These are phyloP conservation scores for Erpobdella octoculata DNA, from an alignment of 2,888 invertebrate genomes.

Conservation along the genomic window DNA sequence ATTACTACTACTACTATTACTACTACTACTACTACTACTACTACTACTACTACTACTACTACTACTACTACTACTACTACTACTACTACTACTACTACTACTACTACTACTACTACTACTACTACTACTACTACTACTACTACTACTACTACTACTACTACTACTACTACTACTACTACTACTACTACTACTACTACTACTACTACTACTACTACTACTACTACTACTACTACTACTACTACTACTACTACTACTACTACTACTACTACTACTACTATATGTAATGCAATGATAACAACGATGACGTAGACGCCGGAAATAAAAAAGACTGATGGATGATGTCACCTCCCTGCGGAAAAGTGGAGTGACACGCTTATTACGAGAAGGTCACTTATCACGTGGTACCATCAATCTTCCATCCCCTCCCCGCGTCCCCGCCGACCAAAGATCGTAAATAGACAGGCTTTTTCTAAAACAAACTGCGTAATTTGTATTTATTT, in stretches of 20 bases:
- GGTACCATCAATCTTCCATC: background rate
- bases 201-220: background rate
- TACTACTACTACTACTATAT: background rate
- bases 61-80: background rate
- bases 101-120: background rate
- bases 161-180: background rate
- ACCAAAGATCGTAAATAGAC: conserved; percentile 10
- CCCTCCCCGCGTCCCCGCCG: no score
- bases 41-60: background rate
- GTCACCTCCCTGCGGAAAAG: background rate
- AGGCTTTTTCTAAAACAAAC: no score
- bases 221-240: background rate
- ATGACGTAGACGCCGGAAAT: no score
- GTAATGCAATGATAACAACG: no score
- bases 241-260: background rate
- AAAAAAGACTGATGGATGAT: background rate
- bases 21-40: background rate
- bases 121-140: background rate
- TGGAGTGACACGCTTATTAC: conserved; percentile 4
- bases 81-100: background rate
- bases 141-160: background rate
- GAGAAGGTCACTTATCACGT: conserved; percentile 3
- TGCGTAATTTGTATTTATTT: no score
- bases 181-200: background rate
- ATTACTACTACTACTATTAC: background rate